These are phyloP conservation scores for Prostheceraeus crozeri DNA, from an alignment of 2,888 invertebrate species.

Conservation along the genomic window DNA sequence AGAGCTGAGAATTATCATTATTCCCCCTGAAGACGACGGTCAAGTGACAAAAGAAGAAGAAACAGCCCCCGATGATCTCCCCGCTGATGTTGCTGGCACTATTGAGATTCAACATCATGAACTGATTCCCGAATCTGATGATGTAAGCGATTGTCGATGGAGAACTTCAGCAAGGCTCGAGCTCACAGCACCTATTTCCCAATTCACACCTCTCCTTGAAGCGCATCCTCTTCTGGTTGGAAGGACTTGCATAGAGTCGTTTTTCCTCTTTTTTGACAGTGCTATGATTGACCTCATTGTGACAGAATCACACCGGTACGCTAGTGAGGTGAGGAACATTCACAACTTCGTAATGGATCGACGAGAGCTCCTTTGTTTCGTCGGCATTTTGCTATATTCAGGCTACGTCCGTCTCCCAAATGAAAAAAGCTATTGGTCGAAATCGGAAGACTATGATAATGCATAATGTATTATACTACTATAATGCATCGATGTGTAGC, in stretches of 20 bases:
- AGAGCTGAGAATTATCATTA: too few species aligned
- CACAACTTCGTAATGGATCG: constrained; percentile 8
- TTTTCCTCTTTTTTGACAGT: constrained; percentile 11
- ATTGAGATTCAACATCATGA: too few species aligned
- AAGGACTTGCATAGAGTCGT: constrained; percentile 4
- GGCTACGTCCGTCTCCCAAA: constrained; percentile 13
- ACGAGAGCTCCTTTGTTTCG: neutral
- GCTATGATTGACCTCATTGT: constrained; percentile 9
- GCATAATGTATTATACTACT: too few species aligned
- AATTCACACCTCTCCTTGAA: too few species aligned
- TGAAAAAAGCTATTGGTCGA: constrained; percentile 3
- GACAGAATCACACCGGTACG: constrained; percentile 2
- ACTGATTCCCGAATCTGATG: too few species aligned
- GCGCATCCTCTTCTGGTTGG: constrained; percentile 1
- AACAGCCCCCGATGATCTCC: too few species aligned
- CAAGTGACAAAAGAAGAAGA: too few species aligned
- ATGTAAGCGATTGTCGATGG: too few species aligned
- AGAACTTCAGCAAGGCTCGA: too few species aligned
- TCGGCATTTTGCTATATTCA: neutral
- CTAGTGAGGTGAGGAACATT: neutral
- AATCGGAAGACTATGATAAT: neutral
- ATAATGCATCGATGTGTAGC: constrained; percentile 3
- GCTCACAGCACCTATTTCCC: too few species aligned
- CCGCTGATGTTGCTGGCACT: too few species aligned
- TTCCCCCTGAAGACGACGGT: too few species aligned